Evolutionary conservation across 2,797 vertebrate species (phyloP).

Genomic region (Chanos chanos): DNA sequence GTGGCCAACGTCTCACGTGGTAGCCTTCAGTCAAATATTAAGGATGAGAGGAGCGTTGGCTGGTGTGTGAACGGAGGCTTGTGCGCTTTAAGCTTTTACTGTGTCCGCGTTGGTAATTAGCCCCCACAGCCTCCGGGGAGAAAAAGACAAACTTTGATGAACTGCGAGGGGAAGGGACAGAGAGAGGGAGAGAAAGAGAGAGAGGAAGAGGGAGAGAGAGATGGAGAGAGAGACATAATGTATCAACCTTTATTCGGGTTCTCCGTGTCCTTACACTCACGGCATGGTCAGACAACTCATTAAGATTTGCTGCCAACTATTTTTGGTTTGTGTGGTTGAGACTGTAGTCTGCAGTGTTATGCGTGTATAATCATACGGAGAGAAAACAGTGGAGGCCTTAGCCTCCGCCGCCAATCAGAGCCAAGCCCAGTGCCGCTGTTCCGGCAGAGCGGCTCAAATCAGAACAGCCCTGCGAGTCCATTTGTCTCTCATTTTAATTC

Average conservation of each 20-base stretch:
- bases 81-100: neutral
- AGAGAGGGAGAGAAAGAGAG: neutral
- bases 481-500: conserved; percentile 43
- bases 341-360: conserved; percentile 11
- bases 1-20: conserved; percentile 27
- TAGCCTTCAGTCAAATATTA: conserved; percentile 3
- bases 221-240: neutral
- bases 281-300: conserved; percentile 6
- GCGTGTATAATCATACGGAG: conserved; percentile 23
- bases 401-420: conserved; percentile 30
- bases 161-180: neutral
- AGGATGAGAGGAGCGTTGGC: conserved; percentile 21
- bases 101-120: conserved; percentile 33
- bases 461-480: conserved; percentile 32
- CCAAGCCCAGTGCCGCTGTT: conserved; percentile 14
- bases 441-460: conserved; percentile 25
- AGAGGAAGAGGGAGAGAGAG: neutral
- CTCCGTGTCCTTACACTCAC: conserved; percentile 21
- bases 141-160: neutral
- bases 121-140: conserved; percentile 9
- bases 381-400: conserved; percentile 15
- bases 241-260: conserved; percentile 17
- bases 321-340: neutral
- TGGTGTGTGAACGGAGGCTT: neutral
- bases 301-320: conserved; percentile 12